Evolutionary conservation across 2,113 vertebrate species (phyloP), one percentile per base, ranked within the genome.

Genomic region (Chionodraco myersi): DNA sequence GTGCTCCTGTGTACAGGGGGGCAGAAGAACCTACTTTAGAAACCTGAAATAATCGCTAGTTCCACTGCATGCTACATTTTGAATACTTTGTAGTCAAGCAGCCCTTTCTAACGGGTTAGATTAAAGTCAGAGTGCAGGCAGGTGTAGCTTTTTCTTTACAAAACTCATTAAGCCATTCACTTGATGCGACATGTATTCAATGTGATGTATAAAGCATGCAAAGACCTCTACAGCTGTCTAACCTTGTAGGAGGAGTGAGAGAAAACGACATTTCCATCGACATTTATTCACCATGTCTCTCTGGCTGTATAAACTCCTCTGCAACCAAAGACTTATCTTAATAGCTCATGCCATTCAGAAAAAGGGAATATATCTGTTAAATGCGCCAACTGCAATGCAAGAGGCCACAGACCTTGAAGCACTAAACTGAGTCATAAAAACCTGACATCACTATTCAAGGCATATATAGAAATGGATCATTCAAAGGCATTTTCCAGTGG

Each of bases 321-420:
- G 56, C 34, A 81, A 75, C 60, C 44, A 26, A 47, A 62, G 36
- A 60, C 15, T 74, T 3, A 15, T 70, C 72, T 79, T 54, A 66
- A 1, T 44, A 67, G 48, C 58, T 70, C 58, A 30, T 48, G 36
- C 18, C 45, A 79, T 59, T 60, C 47, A 68, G 21, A 47, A 1
- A 63, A 70, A 68, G 21, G 41, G 2, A 63, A 70, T 48, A 23
- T 1, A 60, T 53, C n/a, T 23, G 10, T 66, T 26, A 60, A 65
- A 79, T 48, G 45, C 26, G 64, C 74, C 58, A 66, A 30, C n/a
- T 41, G 10, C 62, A n/a, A 36, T 14, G 34, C 51, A 36, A 44
- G 53, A 83, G 45, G 68, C 60, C 64, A 44, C 51, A 36, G 75
- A 73, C 56, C 45, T 54, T 14, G 18, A 41, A 63, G 49, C 54